Conservation (phyloP, 2,113 vertebrate species). For the Hippoglossus stenolepis region DNA sequence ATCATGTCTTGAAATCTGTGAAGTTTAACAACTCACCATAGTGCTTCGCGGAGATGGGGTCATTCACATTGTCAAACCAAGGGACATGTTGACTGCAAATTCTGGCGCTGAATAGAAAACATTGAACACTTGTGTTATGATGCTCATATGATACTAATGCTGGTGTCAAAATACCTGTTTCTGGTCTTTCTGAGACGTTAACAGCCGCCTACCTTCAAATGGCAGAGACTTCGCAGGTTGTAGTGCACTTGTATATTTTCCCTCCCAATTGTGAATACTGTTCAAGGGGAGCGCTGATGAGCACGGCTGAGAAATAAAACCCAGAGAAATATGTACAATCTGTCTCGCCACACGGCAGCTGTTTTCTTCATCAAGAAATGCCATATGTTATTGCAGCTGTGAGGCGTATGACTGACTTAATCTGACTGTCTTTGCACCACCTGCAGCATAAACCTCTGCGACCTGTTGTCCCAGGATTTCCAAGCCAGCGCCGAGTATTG, state of each 20-base stretch:
- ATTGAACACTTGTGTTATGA: neutral
- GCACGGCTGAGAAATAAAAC: slow-evolving; percentile 61
- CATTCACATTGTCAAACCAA: slow-evolving; percentile 77
- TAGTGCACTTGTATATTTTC: slow-evolving; percentile 55
- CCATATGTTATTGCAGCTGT: neutral
- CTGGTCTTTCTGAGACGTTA: neutral
- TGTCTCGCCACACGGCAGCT: too few species aligned
- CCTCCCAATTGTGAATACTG: slow-evolving; percentile 46
- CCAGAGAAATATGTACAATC: too few species aligned
- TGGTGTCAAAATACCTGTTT: neutral
- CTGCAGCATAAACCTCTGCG: too few species aligned
- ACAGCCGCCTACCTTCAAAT: slow-evolving; percentile 14
- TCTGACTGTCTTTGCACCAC: slow-evolving; percentile 66
- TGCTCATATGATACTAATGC: too few species aligned
- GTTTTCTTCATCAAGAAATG: neutral
- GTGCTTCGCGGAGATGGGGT: slow-evolving; percentile 36
- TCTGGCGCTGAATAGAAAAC: slow-evolving; percentile 56
- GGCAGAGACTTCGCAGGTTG: neutral
- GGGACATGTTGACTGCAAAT: slow-evolving; percentile 77
- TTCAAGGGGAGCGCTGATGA: slow-evolving; percentile 77
- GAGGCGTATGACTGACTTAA: slow-evolving; percentile 45
- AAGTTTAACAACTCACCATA: slow-evolving; percentile 63
- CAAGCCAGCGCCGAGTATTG: slow-evolving; percentile 76
- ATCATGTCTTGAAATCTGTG: neutral
- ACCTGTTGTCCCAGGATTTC: slow-evolving; percentile 35